These are phyloP conservation scores for Branchellion lobata DNA, from an alignment of 2,888 invertebrate species.

Conservation along the genomic window DNA sequence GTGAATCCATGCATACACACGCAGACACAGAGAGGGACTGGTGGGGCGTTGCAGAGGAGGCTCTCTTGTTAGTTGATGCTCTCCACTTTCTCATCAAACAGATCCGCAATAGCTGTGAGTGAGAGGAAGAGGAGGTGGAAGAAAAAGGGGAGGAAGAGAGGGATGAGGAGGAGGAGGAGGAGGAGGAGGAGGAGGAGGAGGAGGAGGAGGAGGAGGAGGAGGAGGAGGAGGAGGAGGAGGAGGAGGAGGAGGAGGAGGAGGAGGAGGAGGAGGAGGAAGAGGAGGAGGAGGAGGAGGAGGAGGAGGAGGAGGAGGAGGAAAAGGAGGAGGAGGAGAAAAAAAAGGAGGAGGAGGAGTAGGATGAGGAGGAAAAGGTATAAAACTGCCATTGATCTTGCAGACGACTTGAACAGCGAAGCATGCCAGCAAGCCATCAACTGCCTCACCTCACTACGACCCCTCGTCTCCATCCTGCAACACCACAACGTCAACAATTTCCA, in stretches of 20 bases:
- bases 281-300: slow-evolving; percentile 40
- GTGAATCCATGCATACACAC: too few relatives aligned
- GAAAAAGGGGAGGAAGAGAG: too few relatives aligned
- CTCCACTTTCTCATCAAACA: background rate
- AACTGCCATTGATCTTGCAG: background rate
- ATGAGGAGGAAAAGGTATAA: too few relatives aligned
- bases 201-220: slow-evolving; percentile 5
- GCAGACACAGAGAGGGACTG: background rate
- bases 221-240: slow-evolving; percentile 41
- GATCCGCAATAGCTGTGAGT: background rate
- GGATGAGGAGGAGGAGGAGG: too few relatives aligned
- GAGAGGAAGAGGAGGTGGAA: slow-evolving; percentile 24
- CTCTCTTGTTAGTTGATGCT: background rate
- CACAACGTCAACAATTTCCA: too few relatives aligned
- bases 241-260: slow-evolving; percentile 44
- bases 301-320: background rate
- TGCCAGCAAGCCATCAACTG: too few relatives aligned
- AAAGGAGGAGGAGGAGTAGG: too few relatives aligned
- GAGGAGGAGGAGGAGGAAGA: slow-evolving; percentile 40
- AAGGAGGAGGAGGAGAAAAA: background rate
- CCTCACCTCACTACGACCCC: too few relatives aligned
- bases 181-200: slow-evolving; percentile 34
- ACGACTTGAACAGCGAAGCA: too few relatives aligned
- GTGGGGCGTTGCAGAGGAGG: background rate
- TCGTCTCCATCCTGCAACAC: too few relatives aligned